Conservation (phyloP, 2,113 vertebrate genomes). For the Percina caprodes region DNA sequence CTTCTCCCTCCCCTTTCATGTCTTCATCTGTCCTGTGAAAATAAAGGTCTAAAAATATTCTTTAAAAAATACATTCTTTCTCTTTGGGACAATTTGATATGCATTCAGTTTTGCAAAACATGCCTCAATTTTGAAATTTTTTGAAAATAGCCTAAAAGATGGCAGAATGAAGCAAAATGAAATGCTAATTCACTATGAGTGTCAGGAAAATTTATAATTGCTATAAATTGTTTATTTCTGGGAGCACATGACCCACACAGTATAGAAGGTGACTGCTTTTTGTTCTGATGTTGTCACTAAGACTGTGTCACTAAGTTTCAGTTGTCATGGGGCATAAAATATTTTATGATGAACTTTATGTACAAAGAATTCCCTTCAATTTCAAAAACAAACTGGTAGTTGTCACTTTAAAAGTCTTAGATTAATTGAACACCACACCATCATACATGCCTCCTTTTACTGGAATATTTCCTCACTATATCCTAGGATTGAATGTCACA, state of each 20-base stretch:
- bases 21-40: no score
- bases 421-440: constrained; percentile 8
- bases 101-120: constrained; percentile 63
- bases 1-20: no score
- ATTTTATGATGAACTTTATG: constrained; percentile 20
- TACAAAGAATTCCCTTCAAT: background rate
- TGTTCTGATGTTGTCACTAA: constrained; percentile 46
- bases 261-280: constrained; percentile 24
- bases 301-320: constrained; percentile 39
- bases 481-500: constrained; percentile 6
- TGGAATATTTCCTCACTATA: background rate
- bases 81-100: constrained; percentile 43
- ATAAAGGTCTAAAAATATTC: no score
- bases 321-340: constrained; percentile 21
- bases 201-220: constrained; percentile 64
- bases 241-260: constrained; percentile 46
- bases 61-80: background rate
- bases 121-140: constrained; percentile 59
- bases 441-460: background rate
- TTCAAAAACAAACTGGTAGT: background rate
- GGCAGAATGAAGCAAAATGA: constrained; percentile 72
- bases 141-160: constrained; percentile 66
- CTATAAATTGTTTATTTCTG: constrained; percentile 61
- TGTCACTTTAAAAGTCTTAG: constrained; percentile 13
- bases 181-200: constrained; percentile 72